Conservation (phyloP, 2,797 vertebrate genomes). For the Mormyrus proboscirostris region DNA sequence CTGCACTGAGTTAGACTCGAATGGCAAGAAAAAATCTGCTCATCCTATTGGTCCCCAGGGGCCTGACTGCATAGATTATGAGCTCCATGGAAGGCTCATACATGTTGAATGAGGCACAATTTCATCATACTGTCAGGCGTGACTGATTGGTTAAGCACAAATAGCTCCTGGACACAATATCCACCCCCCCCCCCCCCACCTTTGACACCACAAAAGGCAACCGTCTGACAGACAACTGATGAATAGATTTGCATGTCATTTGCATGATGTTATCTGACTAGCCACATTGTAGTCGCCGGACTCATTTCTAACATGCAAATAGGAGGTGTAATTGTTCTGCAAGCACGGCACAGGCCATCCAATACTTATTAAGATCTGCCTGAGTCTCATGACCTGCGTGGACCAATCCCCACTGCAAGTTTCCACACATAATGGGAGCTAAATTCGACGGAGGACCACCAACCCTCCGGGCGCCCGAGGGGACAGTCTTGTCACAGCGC, state of each 20-base stretch:
- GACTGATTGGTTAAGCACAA: slow-evolving; percentile 12
- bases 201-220: not conserved
- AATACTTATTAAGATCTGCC: not conserved
- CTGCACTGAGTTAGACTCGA: not conserved
- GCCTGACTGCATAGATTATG: not conserved
- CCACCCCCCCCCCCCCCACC: not conserved
- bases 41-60: not conserved
- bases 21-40: not conserved
- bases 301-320: not conserved
- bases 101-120: not conserved
- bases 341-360: not conserved
- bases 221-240: not conserved
- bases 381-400: not conserved
- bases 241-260: slow-evolving; percentile 14
- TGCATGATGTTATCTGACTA: not conserved
- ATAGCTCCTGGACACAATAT: not conserved
- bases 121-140: slow-evolving; percentile 4
- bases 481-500: not conserved
- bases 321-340: not conserved
- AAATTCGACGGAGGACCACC: not conserved
- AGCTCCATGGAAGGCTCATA: not conserved
- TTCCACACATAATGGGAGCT: not conserved
- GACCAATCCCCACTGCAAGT: not conserved
- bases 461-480: not conserved
- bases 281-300: not conserved